A percentile compares a stretch with the other conserved stretches of the same genome.
These are phyloP conservation scores for Tetrapedia diversipes DNA, from an alignment of 2,888 invertebrate genomes.

Conservation along the genomic window DNA sequence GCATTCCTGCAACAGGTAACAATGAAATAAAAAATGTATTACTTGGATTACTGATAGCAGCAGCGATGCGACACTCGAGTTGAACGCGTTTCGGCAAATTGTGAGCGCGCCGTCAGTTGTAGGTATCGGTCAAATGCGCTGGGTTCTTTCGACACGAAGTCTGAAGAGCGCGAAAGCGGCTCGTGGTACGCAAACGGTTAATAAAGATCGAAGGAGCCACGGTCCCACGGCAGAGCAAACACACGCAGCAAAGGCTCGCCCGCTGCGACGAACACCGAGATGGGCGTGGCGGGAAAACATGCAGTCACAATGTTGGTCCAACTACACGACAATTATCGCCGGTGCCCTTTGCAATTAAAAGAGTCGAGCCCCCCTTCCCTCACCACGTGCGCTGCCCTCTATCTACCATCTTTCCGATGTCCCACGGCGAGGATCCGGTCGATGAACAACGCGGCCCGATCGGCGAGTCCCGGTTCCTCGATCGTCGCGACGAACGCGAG, in stretches of 20 bases:
- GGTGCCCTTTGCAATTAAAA: slow-evolving; percentile 82
- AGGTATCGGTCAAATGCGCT: too few relatives aligned
- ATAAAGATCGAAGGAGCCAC: slow-evolving; percentile 53
- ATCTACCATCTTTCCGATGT: slow-evolving; percentile 61
- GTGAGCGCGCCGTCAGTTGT: too few relatives aligned
- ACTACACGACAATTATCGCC: slow-evolving; percentile 83
- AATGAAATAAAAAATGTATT: too few relatives aligned
- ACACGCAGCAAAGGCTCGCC: slow-evolving; percentile 78
- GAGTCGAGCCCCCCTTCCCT: slow-evolving; percentile 46
- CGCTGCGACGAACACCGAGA: slow-evolving; percentile 76
- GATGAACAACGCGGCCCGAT: slow-evolving; percentile 24
- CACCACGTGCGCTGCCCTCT: slow-evolving; percentile 35
- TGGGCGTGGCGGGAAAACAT: slow-evolving; percentile 82
- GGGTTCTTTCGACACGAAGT: too few relatives aligned
- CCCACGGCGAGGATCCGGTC: slow-evolving; percentile 67
- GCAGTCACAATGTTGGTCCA: slow-evolving; percentile 82
- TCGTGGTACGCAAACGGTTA: slow-evolving; percentile 39
- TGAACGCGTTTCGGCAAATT: too few relatives aligned
- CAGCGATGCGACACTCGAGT: too few relatives aligned
- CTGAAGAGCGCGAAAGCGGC: too few relatives aligned
- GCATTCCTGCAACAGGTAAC: too few relatives aligned
- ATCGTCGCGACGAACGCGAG: not conserved
- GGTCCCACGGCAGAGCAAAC: slow-evolving; percentile 71
- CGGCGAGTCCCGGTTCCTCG: slow-evolving; percentile 9
- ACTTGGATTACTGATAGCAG: too few relatives aligned